A percentile compares a stretch with the other conserved stretches of the same genome.
phyloP scores from a whole-genome alignment of 2,797 vertebrate genomes.

The Dendrocincla tyrannina region DNA sequence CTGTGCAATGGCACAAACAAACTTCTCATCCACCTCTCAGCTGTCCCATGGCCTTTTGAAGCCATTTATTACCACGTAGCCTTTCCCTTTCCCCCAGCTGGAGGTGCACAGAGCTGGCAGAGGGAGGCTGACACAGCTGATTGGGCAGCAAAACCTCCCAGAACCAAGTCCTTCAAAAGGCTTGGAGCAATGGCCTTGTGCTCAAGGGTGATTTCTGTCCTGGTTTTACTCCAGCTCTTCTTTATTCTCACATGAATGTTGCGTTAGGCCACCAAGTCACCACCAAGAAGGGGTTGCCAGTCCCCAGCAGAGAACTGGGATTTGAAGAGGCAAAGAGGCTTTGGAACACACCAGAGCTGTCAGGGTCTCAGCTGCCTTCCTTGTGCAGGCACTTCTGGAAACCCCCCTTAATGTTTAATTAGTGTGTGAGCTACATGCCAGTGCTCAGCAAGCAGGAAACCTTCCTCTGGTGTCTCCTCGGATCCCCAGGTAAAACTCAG shows the following conservation, averaged over 20 bases:
- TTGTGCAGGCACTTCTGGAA: not conserved
- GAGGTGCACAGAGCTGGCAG: not conserved
- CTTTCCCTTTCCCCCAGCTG: not conserved
- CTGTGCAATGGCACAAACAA: not conserved
- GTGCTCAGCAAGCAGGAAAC: not conserved
- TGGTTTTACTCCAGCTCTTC: not conserved
- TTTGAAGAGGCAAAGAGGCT: not conserved
- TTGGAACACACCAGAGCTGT: not conserved
- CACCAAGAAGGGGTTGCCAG: not conserved
- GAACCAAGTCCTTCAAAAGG: not conserved
- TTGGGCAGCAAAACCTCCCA: not conserved
- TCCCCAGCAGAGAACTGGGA: not conserved
- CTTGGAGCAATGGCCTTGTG: not conserved
- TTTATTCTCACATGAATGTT: not conserved
- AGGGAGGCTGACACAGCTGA: accelerated
- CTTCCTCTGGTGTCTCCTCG: not conserved
- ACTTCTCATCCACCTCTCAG: not conserved
- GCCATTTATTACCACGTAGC: not conserved
- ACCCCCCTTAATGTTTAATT: not conserved
- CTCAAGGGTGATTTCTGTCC: not conserved
- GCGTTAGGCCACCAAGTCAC: not conserved
- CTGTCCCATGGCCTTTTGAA: not conserved
- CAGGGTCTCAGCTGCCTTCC: not conserved
- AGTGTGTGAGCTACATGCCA: not conserved
- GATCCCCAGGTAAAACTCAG: not conserved